Conservation (phyloP, 2,113 vertebrate genomes). For the Takifugu flavidus region DNA sequence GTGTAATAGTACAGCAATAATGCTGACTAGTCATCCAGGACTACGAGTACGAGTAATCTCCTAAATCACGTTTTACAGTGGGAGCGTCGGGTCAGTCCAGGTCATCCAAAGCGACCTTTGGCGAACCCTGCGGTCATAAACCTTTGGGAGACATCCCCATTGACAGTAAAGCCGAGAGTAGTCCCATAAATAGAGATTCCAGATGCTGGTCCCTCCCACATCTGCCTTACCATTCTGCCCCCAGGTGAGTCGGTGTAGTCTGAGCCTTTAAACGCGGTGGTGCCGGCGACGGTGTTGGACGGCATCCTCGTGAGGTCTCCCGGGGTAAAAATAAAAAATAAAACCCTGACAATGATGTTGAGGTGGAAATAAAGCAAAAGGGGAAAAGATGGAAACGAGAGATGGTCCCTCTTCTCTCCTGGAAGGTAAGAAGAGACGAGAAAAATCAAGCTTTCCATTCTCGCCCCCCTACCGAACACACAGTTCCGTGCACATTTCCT, state of each 20-base stretch:
- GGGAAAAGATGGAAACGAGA: slow-evolving; percentile 22
- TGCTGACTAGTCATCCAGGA: too few species aligned
- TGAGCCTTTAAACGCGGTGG: slow-evolving; percentile 62
- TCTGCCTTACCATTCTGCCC: slow-evolving; percentile 74
- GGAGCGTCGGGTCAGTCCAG: too few species aligned
- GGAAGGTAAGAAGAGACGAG: slow-evolving; percentile 22
- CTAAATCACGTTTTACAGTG: too few species aligned
- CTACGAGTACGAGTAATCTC: too few species aligned
- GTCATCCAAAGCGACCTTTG: too few species aligned
- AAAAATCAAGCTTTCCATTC: neutral
- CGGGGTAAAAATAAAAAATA: neutral
- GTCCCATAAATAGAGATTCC: neutral
- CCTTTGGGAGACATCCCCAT: neutral
- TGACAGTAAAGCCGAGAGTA: neutral
- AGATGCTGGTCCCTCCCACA: neutral
- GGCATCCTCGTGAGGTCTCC: slow-evolving; percentile 67
- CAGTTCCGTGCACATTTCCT: slow-evolving; percentile 11
- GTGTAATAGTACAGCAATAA: too few species aligned
- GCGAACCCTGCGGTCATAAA: too few species aligned
- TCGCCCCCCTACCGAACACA: neutral
- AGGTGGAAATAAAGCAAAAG: slow-evolving; percentile 43
- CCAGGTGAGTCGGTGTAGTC: slow-evolving; percentile 65
- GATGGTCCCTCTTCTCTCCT: slow-evolving; percentile 70
- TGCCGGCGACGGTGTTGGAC: slow-evolving; percentile 77
- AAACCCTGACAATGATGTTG: slow-evolving; percentile 15